Evolutionary conservation across 2,888 invertebrate genomes (phyloP).

Genomic region (Perizoma affinitatum): DNA sequence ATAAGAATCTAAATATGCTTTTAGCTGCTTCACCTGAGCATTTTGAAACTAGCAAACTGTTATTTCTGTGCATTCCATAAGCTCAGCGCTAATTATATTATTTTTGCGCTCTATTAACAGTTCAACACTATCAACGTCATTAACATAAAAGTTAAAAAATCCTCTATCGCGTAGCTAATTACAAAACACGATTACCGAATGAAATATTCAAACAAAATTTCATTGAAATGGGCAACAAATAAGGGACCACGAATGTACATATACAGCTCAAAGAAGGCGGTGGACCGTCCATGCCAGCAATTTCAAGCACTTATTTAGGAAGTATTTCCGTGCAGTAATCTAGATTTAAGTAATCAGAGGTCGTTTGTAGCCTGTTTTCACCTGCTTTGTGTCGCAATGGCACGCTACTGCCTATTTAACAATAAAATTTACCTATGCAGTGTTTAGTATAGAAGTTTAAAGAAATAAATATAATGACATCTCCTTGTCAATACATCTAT

Average conservation of each 20-base stretch:
- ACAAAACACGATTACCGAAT: too few species aligned
- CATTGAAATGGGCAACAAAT: too few species aligned
- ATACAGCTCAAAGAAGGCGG: slow-evolving; percentile 6
- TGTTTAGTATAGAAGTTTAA: too few species aligned
- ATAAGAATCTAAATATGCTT: slow-evolving; percentile 10
- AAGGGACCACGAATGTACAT: background rate
- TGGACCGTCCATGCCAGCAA: slow-evolving; percentile 22
- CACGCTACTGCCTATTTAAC: slow-evolving; percentile 21
- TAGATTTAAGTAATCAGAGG: slow-evolving; percentile 31
- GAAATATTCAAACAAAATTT: too few species aligned
- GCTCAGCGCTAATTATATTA: too few species aligned
- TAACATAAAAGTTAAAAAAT: too few species aligned
- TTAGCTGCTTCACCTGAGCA: slow-evolving; percentile 9
- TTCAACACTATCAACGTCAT: too few species aligned
- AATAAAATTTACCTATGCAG: slow-evolving; percentile 15
- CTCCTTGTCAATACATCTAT: too few species aligned
- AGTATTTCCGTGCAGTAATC: slow-evolving; percentile 31
- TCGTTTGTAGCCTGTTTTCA: slow-evolving; percentile 30
- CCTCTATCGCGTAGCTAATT: too few species aligned
- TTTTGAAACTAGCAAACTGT: background rate
- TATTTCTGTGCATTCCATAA: too few species aligned
- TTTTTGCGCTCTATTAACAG: too few species aligned
- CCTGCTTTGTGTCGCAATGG: slow-evolving; percentile 29
- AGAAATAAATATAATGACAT: too few species aligned
- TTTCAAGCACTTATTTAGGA: slow-evolving; percentile 29